Evolutionary conservation across 2,797 vertebrate species (phyloP).

Genomic region (Merluccius polli): DNA sequence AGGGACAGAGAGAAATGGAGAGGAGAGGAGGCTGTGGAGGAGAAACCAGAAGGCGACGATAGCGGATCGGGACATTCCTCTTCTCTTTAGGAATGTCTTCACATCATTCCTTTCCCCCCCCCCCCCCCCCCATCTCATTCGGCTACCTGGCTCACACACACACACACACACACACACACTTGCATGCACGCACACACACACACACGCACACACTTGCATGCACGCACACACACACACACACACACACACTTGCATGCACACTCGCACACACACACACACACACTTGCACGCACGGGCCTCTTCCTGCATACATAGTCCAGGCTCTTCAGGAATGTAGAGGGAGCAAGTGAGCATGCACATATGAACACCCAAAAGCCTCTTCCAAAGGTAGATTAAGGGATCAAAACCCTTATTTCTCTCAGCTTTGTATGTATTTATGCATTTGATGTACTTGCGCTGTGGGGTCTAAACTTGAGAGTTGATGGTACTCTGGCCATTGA

Average conservation of each 20-base stretch:
- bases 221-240: neutral
- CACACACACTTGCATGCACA: neutral
- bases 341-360: neutral
- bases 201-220: neutral
- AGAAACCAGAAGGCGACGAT: neutral
- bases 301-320: conserved; percentile 23
- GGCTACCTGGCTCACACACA: neutral
- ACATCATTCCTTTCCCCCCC: neutral
- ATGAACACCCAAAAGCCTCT: conserved; percentile 3
- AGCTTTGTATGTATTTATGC: no score
- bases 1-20: neutral
- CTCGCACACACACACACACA: neutral
- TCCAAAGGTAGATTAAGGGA: neutral
- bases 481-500: no score
- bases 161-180: conserved; percentile 3
- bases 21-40: neutral
- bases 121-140: neutral
- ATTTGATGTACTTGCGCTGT: no score
- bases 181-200: neutral
- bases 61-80: neutral
- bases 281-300: neutral
- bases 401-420: conserved; percentile 1
- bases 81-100: neutral
- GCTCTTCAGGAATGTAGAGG: conserved; percentile 1
- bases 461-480: no score